Conservation (phyloP, 2,797 vertebrate genomes). For the Enteromius afrohamiltoni region DNA sequence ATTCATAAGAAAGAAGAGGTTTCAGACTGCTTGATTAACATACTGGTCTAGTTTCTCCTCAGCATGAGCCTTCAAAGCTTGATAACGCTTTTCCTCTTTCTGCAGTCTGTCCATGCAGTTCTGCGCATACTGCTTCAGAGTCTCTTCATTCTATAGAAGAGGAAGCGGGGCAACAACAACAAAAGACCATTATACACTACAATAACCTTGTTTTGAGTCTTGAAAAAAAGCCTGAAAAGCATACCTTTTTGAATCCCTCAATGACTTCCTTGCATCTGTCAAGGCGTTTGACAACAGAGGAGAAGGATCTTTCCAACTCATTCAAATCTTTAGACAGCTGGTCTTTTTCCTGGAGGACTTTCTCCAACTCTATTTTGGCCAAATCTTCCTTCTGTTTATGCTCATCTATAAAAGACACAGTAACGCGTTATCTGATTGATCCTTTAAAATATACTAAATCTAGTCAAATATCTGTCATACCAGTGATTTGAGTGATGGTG, state of each 20-base stretch:
- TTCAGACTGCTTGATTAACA: slow-evolving; percentile 38
- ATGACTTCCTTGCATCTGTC: slow-evolving; percentile 90
- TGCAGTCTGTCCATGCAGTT: slow-evolving; percentile 84
- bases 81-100: slow-evolving; percentile 89
- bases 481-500: slow-evolving; percentile 80
- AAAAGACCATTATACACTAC: not conserved
- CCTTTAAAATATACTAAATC: not conserved
- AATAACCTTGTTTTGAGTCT: not conserved
- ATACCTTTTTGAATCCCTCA: slow-evolving; percentile 88
- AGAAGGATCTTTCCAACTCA: slow-evolving; percentile 87
- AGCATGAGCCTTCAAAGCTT: slow-evolving; percentile 89
- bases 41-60: slow-evolving; percentile 91
- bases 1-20: not conserved
- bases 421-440: not conserved
- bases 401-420: slow-evolving; percentile 74
- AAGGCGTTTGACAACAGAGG: slow-evolving; percentile 89
- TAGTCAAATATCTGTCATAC: slow-evolving; percentile 67
- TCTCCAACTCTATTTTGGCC: slow-evolving; percentile 75
- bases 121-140: slow-evolving; percentile 87
- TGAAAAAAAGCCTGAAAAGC: not conserved
- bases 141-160: slow-evolving; percentile 86
- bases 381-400: slow-evolving; percentile 79
- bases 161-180: not conserved
- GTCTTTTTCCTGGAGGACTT: slow-evolving; percentile 81
- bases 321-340: slow-evolving; percentile 83